These are phyloP conservation scores for Penaeus indicus DNA, from an alignment of 1,140 invertebrate genomes.

Conservation along the genomic window DNA sequence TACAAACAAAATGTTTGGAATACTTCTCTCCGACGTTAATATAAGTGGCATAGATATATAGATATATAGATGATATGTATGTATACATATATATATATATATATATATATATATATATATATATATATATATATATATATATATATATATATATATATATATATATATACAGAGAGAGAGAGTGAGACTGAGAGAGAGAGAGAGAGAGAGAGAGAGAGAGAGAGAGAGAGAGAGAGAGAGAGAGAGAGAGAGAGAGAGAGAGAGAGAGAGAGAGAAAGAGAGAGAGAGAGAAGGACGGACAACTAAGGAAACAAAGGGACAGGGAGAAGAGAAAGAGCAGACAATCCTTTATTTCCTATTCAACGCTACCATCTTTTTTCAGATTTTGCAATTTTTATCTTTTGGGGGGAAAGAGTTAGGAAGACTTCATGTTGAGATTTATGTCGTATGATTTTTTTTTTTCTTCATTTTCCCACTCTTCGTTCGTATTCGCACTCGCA, in stretches of 20 bases:
- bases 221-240: not conserved
- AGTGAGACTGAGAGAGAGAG: not conserved
- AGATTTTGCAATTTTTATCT: not conserved
- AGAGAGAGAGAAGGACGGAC: not conserved
- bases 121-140: constrained; percentile 29
- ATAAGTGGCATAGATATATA: not conserved
- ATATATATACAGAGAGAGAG: not conserved
- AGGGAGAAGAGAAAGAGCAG: too few species aligned
- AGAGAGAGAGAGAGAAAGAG: too few species aligned
- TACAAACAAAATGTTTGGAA: too few species aligned
- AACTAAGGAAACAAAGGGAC: too few species aligned
- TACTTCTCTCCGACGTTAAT: too few species aligned
- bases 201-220: not conserved
- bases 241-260: not conserved
- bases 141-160: too few species aligned
- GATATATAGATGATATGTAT: constrained; percentile 16
- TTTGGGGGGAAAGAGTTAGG: not conserved
- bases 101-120: constrained; percentile 4
- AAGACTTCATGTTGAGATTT: too few species aligned
- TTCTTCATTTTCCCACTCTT: too few species aligned
- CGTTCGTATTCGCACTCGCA: too few species aligned
- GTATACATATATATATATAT: constrained; percentile 14
- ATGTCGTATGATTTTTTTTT: too few species aligned
- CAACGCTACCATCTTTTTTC: not conserved
- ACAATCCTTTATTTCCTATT: too few species aligned